phyloP scores from a whole-genome alignment of 2,888 invertebrate genomes.

The Zelleria hepariella region DNA sequence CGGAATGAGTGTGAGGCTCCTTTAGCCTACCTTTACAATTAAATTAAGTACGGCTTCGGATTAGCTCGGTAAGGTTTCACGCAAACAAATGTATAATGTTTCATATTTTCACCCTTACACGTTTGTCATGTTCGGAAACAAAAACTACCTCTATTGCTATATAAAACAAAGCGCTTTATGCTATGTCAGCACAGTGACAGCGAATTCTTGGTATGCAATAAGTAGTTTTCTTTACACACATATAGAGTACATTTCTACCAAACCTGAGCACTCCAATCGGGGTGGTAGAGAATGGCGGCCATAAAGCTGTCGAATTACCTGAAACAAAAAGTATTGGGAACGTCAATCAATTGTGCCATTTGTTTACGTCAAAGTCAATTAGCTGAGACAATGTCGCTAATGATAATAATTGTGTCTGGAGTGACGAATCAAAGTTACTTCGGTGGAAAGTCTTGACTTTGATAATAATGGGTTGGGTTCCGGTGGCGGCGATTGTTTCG shows the following conservation, averaged over 20 bases:
- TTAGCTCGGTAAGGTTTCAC: constrained; percentile 62
- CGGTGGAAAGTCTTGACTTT: constrained; percentile 63
- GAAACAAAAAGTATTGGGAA: constrained; percentile 55
- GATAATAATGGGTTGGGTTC: constrained; percentile 59
- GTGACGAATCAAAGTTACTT: constrained; percentile 67
- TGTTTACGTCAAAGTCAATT: constrained; percentile 55
- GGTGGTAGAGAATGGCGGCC: not conserved
- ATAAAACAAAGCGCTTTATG: not conserved
- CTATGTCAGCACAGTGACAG: not conserved
- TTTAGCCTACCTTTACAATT: constrained; percentile 55
- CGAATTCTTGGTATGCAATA: no score
- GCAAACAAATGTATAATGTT: constrained; percentile 48
- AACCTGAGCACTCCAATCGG: not conserved
- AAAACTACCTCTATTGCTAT: not conserved
- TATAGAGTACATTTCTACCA: constrained; percentile 1
- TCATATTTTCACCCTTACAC: constrained; percentile 42
- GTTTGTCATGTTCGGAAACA: not conserved
- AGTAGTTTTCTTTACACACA: no score
- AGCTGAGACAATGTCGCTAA: constrained; percentile 58
- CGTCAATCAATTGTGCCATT: constrained; percentile 51
- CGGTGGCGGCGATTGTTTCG: constrained; percentile 57
- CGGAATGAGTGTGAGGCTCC: constrained; percentile 45
- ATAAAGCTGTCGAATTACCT: constrained; percentile 37
- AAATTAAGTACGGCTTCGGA: constrained; percentile 71
- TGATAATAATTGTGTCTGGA: constrained; percentile 57